Evolutionary conservation across 2,797 vertebrate species (phyloP).

Genomic region (Ispidina lecontei): DNA sequence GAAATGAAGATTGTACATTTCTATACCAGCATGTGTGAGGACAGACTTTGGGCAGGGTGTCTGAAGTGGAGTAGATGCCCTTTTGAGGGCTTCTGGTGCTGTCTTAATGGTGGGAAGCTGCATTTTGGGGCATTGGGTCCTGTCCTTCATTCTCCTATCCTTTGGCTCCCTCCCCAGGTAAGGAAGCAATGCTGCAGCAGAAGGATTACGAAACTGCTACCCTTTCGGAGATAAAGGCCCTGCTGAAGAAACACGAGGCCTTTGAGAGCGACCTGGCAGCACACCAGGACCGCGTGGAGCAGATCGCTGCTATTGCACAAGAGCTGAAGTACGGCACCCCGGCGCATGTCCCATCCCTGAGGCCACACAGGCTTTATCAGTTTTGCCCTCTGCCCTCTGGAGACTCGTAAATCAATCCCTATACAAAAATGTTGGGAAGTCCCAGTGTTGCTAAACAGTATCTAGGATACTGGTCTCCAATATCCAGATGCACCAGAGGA

Average conservation of each 20-base stretch:
- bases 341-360: not conserved
- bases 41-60: not conserved
- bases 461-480: conserved; percentile 45
- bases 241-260: conserved; percentile 98
- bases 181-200: conserved; percentile 92
- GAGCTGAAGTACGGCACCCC: conserved; percentile 89
- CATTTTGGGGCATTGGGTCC: not conserved
- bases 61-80: not conserved
- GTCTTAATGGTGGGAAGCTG: rapidly evolving
- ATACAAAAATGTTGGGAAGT: conserved; percentile 25
- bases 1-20: not conserved
- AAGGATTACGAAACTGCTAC: conserved; percentile 93
- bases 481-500: not conserved
- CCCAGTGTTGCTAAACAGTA: conserved; percentile 46
- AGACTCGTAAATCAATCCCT: not conserved
- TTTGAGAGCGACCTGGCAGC: conserved; percentile 98
- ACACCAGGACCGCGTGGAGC: conserved; percentile 97
- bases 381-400: conserved; percentile 4
- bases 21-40: not conserved
- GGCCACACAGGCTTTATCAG: not conserved
- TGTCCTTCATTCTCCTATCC: conserved; percentile 32
- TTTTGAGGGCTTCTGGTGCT: not conserved
- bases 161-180: conserved; percentile 82
- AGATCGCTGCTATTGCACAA: conserved; percentile 97
- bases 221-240: conserved; percentile 95